phyloP scores from a whole-genome alignment of 2,797 vertebrate genomes.

The Characodon lateralis region DNA sequence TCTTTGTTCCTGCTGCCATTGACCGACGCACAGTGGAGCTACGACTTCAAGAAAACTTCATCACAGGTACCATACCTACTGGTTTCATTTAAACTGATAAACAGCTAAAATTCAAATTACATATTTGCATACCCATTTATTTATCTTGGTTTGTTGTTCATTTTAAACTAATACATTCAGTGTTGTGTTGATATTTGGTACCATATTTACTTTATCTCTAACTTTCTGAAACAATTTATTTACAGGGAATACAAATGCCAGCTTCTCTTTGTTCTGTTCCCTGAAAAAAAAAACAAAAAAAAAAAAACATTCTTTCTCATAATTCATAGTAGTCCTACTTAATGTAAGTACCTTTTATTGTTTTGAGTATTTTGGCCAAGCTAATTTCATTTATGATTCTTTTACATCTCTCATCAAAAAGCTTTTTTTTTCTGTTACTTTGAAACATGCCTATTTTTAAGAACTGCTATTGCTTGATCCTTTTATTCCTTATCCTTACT shows the following conservation, averaged over 20 bases:
- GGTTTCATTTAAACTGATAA: slow-evolving; percentile 1
- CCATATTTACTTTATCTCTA: slow-evolving; percentile 11
- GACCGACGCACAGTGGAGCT: slow-evolving; percentile 89
- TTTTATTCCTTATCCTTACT: background rate
- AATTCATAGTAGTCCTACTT: slow-evolving; percentile 3
- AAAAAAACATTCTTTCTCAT: slow-evolving; percentile 6
- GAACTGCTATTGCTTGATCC: background rate
- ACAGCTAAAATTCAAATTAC: background rate
- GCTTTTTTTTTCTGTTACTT: background rate
- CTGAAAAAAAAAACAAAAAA: background rate
- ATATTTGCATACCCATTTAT: background rate
- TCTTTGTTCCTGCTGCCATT: slow-evolving; percentile 89
- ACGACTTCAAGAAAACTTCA: slow-evolving; percentile 89
- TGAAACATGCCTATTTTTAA: background rate
- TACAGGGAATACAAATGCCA: slow-evolving; percentile 16
- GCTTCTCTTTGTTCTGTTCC: slow-evolving; percentile 14
- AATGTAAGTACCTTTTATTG: slow-evolving; percentile 4
- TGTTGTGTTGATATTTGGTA: slow-evolving; percentile 3
- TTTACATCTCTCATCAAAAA: background rate
- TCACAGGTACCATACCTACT: slow-evolving; percentile 72
- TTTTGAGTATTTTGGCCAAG: background rate
- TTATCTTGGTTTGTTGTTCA: background rate
- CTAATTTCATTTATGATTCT: background rate
- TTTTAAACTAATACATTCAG: slow-evolving; percentile 6
- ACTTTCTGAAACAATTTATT: slow-evolving; percentile 7